phyloP scores from a whole-genome alignment of 2,113 vertebrate species.

The Dryoscopus gambensis region DNA sequence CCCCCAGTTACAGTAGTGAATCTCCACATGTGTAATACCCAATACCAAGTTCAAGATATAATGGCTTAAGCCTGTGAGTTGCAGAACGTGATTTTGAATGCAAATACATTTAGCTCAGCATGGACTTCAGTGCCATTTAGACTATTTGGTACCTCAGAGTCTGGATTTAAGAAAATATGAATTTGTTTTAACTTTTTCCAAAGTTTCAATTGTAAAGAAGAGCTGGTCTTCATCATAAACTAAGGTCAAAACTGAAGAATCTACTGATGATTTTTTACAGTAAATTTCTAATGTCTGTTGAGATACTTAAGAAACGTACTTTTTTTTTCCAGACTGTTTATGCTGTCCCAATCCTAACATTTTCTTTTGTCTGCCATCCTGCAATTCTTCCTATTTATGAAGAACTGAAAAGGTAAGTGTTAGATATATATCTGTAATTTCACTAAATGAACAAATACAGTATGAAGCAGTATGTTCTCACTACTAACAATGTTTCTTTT shows the following conservation, averaged over 20 bases:
- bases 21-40: not conserved
- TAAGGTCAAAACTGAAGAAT: not conserved
- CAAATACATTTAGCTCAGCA: not conserved
- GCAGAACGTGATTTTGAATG: not conserved
- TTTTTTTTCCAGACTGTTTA: conserved; percentile 88
- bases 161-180: not conserved
- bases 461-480: not conserved
- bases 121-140: not conserved
- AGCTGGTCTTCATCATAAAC: not conserved
- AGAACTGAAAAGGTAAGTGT: conserved; percentile 90
- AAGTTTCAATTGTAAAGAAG: not conserved
- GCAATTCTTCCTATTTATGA: conserved; percentile 96
- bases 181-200: not conserved
- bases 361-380: conserved; percentile 97
- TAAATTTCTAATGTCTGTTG: not conserved
- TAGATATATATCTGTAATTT: not conserved
- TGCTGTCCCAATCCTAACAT: conserved; percentile 92
- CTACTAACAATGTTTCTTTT: conserved; percentile 2
- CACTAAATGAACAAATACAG: not conserved
- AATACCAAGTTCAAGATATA: not conserved
- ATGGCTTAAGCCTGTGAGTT: not conserved
- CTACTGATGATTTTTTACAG: not conserved
- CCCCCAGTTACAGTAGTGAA: not conserved
- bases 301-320: not conserved
- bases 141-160: not conserved